Percentiles rank a stretch among this genome's conserved stretches.
phyloP scores from a whole-genome alignment of 1,140 invertebrate species.

The Drosophila murphyi region DNA sequence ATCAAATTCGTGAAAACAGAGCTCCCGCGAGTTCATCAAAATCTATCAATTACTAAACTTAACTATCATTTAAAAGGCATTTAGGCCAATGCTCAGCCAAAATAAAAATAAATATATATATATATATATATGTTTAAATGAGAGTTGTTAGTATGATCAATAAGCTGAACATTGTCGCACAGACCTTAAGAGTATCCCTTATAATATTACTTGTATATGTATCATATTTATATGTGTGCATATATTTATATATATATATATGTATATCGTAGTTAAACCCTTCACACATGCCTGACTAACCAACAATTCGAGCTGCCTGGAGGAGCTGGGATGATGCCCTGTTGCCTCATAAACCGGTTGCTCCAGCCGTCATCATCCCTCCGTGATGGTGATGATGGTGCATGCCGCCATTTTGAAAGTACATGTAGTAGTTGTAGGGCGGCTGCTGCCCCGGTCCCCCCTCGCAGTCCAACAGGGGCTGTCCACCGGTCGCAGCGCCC shows the following conservation, averaged over 20 bases:
- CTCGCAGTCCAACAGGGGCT: constrained; percentile 66
- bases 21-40: constrained; percentile 14
- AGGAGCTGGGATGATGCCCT: background rate
- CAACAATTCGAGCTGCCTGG: constrained; percentile 8
- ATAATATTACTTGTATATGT: background rate
- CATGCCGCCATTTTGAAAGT: constrained; percentile 86
- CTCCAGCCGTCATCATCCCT: constrained; percentile 81
- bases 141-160: background rate
- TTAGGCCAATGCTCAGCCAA: background rate
- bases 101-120: background rate
- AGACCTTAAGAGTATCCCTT: constrained; percentile 12
- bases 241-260: constrained; percentile 13
- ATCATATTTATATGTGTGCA: constrained; percentile 11
- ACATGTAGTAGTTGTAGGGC: constrained; percentile 90
- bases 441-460: constrained; percentile 85
- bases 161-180: background rate
- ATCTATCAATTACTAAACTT: constrained; percentile 16
- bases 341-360: constrained; percentile 78
- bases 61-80: constrained; percentile 5
- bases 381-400: constrained; percentile 81
- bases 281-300: constrained; percentile 40
- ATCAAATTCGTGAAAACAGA: constrained; percentile 63
- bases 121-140: background rate
- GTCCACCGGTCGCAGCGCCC: constrained; percentile 55
- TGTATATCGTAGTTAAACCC: constrained; percentile 41